These are phyloP conservation scores for Myrmophylax atrothorax DNA, from an alignment of 2,113 vertebrate species.

Conservation along the genomic window DNA sequence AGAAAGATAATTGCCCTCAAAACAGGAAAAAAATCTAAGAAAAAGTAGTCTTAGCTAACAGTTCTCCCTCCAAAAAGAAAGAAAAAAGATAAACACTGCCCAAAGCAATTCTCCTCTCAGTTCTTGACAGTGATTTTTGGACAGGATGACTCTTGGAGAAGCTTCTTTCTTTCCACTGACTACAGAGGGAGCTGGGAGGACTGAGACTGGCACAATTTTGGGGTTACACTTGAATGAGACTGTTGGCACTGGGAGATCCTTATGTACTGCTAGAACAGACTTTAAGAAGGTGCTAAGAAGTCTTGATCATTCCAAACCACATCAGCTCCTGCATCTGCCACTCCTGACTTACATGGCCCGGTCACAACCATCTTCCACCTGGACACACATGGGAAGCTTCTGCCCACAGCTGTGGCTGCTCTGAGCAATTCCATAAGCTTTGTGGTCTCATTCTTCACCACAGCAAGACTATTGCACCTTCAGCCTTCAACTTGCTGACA, in stretches of 20 bases:
- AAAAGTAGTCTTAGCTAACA: neutral
- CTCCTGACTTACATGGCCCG: fast-evolving
- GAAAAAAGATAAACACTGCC: neutral
- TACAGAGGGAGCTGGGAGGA: neutral
- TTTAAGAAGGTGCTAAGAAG: neutral
- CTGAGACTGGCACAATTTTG: neutral
- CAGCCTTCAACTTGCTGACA: neutral
- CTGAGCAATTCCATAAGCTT: neutral
- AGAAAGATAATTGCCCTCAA: neutral
- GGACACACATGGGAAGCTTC: neutral
- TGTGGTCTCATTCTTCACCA: neutral
- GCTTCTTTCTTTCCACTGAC: neutral
- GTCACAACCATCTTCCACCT: neutral
- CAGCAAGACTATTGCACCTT: neutral
- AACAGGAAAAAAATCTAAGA: neutral
- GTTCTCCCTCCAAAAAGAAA: neutral
- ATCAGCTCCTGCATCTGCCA: neutral
- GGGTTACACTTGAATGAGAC: neutral
- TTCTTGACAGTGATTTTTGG: neutral
- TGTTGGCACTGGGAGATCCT: neutral
- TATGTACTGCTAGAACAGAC: neutral
- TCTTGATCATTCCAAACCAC: neutral
- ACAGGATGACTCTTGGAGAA: neutral
- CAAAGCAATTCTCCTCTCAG: neutral
- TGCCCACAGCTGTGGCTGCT: neutral